Evolutionary conservation across 2,113 vertebrate species (phyloP), one percentile per base, ranked within the genome.

Genomic region (Anolis carolinensis): DNA sequence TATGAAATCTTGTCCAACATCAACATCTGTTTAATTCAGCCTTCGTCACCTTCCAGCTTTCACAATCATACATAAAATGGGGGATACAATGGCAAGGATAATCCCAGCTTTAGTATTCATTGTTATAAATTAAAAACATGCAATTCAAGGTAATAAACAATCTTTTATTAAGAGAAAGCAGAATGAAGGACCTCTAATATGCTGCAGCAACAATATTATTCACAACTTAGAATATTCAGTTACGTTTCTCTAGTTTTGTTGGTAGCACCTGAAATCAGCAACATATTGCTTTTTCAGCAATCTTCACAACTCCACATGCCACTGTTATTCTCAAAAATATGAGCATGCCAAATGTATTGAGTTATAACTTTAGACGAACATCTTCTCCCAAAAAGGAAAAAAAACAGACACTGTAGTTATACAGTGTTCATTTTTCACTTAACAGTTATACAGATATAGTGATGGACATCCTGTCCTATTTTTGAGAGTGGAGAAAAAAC

Each of bases 401-500:
- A 14, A 16, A 14, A 67, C 59, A 39, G 48, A 18, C 34, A 82
- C 11, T 10, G 3, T 11, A 85, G 34, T 79, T 30, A 85, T 2
- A 23, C 23, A 30, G 83, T 16, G 80, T 55, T 68, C 87, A 30
- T 67, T 92, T 84, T 76, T 84, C 82, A 76, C 82, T 50, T 65
- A 44, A 27, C 55, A 8, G 25, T 48, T 79, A n/a, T 10, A 81
- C 62, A 89, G 79, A 79, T 0, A 83, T 20, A 84, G 84, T 30
- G 67, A 86, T 68, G 44, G 82, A 76, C 62, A 76, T 85, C 10
- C 2, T 18, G 83, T 36, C 4, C 63, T 91, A 59, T 87, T 83
- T 89, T 74, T 36, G 16, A 71, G 81, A 90, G 77, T 27, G 30
- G 86, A 8, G 13, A 82, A 27, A 34, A 85, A 93, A 68, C 25